Conservation (phyloP, 2,797 vertebrate genomes). For the Chelmon rostratus region DNA sequence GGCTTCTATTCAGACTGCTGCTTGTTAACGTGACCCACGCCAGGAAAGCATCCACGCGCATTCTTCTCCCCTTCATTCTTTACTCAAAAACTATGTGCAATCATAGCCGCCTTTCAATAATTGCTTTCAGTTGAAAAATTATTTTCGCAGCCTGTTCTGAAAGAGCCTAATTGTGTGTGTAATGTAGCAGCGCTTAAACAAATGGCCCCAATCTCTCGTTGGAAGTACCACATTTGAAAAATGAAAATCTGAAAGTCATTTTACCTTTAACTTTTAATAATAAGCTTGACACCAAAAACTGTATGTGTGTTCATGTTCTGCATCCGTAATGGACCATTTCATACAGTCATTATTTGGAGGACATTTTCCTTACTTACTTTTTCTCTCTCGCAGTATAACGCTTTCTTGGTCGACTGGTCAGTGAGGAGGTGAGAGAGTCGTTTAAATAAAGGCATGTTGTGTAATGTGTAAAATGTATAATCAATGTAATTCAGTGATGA, state of each 20-base stretch:
- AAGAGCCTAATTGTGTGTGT: constrained; percentile 51
- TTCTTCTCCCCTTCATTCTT: neutral
- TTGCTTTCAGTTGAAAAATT: constrained; percentile 20
- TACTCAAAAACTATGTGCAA: constrained; percentile 20
- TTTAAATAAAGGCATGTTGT: neutral
- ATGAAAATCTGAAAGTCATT: neutral
- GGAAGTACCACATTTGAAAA: constrained; percentile 22
- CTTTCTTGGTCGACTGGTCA: neutral
- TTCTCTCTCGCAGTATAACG: neutral
- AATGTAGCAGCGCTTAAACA: constrained; percentile 55
- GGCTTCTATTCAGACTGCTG: neutral
- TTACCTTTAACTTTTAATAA: constrained; percentile 24
- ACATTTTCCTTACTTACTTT: neutral
- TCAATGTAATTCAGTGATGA: constrained; percentile 26
- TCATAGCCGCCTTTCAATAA: constrained; percentile 27
- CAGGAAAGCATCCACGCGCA: neutral
- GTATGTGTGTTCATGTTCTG: constrained; percentile 4
- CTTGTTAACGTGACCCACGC: constrained; percentile 5
- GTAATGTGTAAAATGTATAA: constrained; percentile 25
- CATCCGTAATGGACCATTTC: constrained; percentile 5
- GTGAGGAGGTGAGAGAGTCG: constrained; percentile 2
- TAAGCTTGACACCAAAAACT: constrained; percentile 10
- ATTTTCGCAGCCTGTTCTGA: constrained; percentile 34
- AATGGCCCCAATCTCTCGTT: constrained; percentile 39
- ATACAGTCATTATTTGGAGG: constrained; percentile 26